Base-by-base conservation (phyloP, 2,888 invertebrate genomes). In the Stenodema calcarata region DNA sequence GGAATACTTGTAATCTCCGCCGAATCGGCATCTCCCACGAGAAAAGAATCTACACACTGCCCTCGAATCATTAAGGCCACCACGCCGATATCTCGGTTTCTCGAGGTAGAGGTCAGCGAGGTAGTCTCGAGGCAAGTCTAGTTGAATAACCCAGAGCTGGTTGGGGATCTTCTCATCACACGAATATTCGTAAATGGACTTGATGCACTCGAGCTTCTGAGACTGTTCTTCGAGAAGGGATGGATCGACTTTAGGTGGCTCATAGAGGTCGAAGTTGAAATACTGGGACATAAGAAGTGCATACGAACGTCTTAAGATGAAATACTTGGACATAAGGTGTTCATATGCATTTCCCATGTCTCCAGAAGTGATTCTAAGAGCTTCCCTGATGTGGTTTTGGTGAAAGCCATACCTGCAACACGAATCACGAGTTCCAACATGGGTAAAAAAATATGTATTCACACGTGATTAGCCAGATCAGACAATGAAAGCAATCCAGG, bases 141-240 rank as follows among this genome's bases (percentile, higher is more conserved):
- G 91, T 90, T 93, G 93, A 0, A 96, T 91, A 88, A 92, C 93
- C 96, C 96, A 96, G 23, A 96, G 93, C 47, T 90, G 90, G 91
- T 95, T 94, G 84, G 92, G 92, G 86, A 95, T 94, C 90, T 94
- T 95, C 88, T 94, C 94, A 89, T 92, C 92, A 90, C 95, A 96
- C 28, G 80, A 35, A 42, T 92, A 91, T 87, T 95, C 96, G 89
- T 96, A 96, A 88, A 96, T 96, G 18, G 96, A 95, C 91, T 95
- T 94, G 44, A 96, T 91, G 0, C 95, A 95, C 88, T 94, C 94
- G 91, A 94, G 94, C 90, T 96, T 96, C 86, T 96, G 96, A 12
- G 91, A 91, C 87, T 94, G 92, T 91, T 94, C 94, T 90, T 95
- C 95, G 41, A 93, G 88, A 62, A 93, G 91, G 86, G 92, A 90